phyloP scores from a whole-genome alignment of 2,113 vertebrate species.

The Hydropotes inermis region DNA sequence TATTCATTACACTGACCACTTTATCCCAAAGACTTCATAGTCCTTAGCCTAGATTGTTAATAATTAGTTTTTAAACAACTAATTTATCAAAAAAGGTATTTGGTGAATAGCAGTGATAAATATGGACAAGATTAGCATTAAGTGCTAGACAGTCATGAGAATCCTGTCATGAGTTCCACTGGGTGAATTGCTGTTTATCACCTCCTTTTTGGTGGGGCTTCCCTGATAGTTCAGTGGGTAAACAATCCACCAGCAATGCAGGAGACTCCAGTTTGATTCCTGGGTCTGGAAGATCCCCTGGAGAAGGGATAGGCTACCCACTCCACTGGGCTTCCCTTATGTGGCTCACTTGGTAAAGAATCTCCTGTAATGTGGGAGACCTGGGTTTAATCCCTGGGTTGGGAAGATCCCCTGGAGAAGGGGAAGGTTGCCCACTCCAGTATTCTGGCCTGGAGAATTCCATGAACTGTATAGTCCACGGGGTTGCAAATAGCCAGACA shows the following conservation, averaged over 20 bases:
- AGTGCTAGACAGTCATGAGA: background rate
- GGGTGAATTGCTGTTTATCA: background rate
- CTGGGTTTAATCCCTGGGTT: background rate
- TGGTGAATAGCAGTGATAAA: background rate
- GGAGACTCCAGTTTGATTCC: fast-evolving
- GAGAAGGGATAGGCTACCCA: background rate
- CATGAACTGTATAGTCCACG: background rate
- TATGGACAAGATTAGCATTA: background rate
- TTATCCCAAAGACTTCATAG: background rate
- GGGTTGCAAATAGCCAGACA: background rate
- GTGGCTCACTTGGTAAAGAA: background rate
- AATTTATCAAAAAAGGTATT: background rate
- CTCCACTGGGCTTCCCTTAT: background rate
- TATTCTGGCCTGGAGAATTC: background rate
- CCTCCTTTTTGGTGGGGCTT: background rate
- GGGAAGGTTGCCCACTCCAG: background rate
- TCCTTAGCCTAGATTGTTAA: background rate
- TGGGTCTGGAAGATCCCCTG: background rate
- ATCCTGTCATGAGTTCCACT: background rate
- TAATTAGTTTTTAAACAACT: background rate
- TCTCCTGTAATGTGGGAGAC: background rate
- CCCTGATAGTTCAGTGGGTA: background rate
- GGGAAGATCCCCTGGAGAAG: background rate
- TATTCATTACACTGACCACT: background rate
- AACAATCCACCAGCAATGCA: background rate